Evolutionary conservation across 2,113 vertebrate genomes (phyloP).

Genomic region (Chlamydotis undulata): DNA sequence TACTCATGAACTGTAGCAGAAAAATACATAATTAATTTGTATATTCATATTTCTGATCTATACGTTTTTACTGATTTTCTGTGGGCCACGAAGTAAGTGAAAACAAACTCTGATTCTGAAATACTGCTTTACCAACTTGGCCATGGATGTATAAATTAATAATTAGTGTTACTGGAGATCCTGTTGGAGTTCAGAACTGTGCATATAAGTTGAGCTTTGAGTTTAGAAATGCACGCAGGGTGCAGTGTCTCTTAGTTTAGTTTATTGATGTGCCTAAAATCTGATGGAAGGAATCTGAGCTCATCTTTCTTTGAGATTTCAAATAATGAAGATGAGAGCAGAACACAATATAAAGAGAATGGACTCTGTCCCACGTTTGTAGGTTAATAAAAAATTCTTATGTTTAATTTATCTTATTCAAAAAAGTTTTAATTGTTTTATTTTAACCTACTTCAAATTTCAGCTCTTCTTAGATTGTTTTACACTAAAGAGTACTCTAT

Average conservation of each 20-base stretch:
- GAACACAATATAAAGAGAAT: not conserved
- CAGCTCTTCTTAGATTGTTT: not conserved
- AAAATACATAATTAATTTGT: not conserved
- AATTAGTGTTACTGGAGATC: not conserved
- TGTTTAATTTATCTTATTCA: not conserved
- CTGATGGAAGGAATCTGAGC: not conserved
- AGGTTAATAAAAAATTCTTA: not conserved
- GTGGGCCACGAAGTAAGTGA: not conserved
- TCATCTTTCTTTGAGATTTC: not conserved
- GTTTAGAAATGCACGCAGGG: not conserved
- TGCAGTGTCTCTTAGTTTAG: not conserved
- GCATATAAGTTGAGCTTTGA: not conserved
- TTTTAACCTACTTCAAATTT: not conserved
- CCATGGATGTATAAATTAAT: not conserved
- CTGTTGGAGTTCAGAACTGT: not conserved
- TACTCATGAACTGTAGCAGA: not conserved
- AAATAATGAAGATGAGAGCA: not conserved
- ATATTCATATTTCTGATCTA: not conserved
- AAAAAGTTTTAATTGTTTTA: not conserved
- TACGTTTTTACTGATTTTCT: not conserved
- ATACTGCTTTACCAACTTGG: not conserved
- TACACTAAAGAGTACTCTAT: not conserved
- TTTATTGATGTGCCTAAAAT: not conserved
- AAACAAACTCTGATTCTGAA: not conserved
- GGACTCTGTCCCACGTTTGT: not conserved